These are phyloP conservation scores for Drosophila virilis DNA, from an alignment of 1,140 invertebrate genomes.

Conservation along the genomic window DNA sequence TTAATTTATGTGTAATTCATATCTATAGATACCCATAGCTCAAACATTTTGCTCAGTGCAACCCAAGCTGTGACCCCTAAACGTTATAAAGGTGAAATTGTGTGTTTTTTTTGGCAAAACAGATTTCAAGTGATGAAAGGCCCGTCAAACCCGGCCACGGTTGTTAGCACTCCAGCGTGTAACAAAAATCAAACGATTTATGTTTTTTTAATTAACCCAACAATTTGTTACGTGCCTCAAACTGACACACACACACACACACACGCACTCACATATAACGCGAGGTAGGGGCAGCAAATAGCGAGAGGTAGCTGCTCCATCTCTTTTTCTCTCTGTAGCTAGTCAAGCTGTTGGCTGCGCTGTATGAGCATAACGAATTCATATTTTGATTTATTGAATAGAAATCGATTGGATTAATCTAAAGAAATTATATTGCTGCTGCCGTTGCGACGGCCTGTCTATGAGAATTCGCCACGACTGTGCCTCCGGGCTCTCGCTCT, in stretches of 20 bases:
- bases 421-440: slow-evolving; percentile 80
- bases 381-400: slow-evolving; percentile 84
- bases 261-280: neutral
- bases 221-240: slow-evolving; percentile 84
- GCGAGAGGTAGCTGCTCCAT: slow-evolving; percentile 31
- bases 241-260: slow-evolving; percentile 52
- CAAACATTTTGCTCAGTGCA: neutral
- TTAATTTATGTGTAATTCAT: too few species aligned
- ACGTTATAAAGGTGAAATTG: slow-evolving; percentile 49
- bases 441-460: slow-evolving; percentile 40
- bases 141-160: slow-evolving; percentile 57
- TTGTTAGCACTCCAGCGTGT: slow-evolving; percentile 49
- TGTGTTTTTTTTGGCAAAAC: slow-evolving; percentile 45
- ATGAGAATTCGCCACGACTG: slow-evolving; percentile 59
- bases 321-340: slow-evolving; percentile 18
- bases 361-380: slow-evolving; percentile 72
- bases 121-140: slow-evolving; percentile 67
- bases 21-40: too few species aligned
- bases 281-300: slow-evolving; percentile 6
- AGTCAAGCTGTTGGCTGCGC: slow-evolving; percentile 53
- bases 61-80: neutral
- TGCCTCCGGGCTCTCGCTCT: slow-evolving; percentile 29
- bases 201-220: slow-evolving; percentile 84
- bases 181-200: slow-evolving; percentile 81
- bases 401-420: slow-evolving; percentile 83